These are phyloP conservation scores for Mesorhabditis spiculigera DNA, from an alignment of 2,888 invertebrate genomes.

Conservation along the genomic window DNA sequence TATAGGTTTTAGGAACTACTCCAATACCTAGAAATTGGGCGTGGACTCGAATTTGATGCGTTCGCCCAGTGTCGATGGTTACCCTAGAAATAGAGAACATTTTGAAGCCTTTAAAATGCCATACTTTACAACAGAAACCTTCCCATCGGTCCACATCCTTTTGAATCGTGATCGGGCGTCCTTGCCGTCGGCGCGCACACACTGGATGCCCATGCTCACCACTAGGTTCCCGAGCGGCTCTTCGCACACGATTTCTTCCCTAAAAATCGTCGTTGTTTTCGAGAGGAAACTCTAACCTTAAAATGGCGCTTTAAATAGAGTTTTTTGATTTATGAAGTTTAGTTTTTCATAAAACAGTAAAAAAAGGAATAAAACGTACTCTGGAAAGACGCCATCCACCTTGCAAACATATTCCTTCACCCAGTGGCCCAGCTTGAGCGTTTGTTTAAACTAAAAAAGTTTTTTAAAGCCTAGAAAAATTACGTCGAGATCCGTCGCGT, in stretches of 20 bases:
- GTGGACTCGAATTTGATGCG: constrained; percentile 98
- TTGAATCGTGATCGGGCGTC: constrained; percentile 20
- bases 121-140: constrained; percentile 76
- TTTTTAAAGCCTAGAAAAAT: constrained; percentile 9
- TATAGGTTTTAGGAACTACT: not conserved
- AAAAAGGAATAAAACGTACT: constrained; percentile 67
- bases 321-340: constrained; percentile 1
- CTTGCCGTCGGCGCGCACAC: constrained; percentile 80
- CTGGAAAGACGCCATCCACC: constrained; percentile 88
- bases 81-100: constrained; percentile 63
- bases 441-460: constrained; percentile 79
- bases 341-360: not conserved
- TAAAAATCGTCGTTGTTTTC: constrained; percentile 19
- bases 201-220: constrained; percentile 94
- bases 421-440: constrained; percentile 84
- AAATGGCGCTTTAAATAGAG: too few relatives aligned
- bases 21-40: constrained; percentile 84
- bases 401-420: constrained; percentile 91
- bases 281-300: not conserved
- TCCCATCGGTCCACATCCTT: constrained; percentile 38
- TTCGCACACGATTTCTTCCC: constrained; percentile 47
- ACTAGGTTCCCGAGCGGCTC: constrained; percentile 54
- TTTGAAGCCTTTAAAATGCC: not conserved
- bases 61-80: constrained; percentile 89
- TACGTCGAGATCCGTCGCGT: constrained; percentile 77